These are phyloP conservation scores for Hedychridium roseum DNA, from an alignment of 2,888 invertebrate species.

Conservation along the genomic window DNA sequence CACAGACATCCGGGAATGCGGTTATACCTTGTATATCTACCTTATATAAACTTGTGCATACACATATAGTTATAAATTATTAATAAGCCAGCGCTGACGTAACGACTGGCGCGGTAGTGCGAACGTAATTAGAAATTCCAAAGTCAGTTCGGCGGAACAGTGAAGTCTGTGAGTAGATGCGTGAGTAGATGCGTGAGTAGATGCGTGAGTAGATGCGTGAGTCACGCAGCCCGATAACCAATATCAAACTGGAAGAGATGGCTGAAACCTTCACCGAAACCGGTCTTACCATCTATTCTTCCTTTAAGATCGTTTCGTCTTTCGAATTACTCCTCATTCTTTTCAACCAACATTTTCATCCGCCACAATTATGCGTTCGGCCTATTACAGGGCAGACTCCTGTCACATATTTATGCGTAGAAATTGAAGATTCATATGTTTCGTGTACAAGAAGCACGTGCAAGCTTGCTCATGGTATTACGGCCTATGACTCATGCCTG, in stretches of 20 bases:
- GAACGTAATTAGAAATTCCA: constrained; percentile 8
- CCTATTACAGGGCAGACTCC: constrained; percentile 3
- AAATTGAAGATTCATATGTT: neutral
- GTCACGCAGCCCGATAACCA: neutral
- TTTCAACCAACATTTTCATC: neutral
- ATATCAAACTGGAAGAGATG: constrained; percentile 9
- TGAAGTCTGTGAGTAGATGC: neutral
- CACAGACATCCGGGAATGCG: neutral
- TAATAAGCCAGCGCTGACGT: constrained; percentile 1
- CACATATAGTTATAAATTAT: too few species aligned
- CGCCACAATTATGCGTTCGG: neutral
- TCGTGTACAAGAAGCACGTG: too few species aligned
- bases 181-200: neutral
- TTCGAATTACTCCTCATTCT: too few species aligned
- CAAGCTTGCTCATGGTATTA: too few species aligned
- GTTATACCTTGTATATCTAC: neutral
- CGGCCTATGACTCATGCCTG: too few species aligned
- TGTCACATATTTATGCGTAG: neutral
- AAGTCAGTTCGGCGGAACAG: neutral
- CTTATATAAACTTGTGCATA: too few species aligned
- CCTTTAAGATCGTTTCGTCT: too few species aligned
- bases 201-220: neutral
- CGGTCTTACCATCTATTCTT: too few species aligned
- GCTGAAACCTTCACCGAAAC: constrained; percentile 6
- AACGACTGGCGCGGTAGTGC: neutral